Evolutionary conservation across 2,797 vertebrate genomes (phyloP).

Genomic region (Mus caroli): DNA sequence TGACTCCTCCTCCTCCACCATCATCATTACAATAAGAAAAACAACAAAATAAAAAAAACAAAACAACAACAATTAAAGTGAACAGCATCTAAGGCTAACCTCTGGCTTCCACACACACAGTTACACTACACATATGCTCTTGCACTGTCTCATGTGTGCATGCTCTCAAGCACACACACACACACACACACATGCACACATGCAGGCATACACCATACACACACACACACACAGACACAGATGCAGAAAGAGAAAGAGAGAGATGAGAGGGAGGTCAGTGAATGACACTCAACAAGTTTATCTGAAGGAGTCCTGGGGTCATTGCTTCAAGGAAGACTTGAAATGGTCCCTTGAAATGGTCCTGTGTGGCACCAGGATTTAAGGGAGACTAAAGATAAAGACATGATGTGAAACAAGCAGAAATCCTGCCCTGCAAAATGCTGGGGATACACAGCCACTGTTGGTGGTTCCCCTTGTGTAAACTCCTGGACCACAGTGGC

Average conservation of each 20-base stretch:
- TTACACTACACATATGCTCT: background rate
- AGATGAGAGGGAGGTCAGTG: background rate
- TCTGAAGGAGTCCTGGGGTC: background rate
- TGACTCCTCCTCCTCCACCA: too few relatives aligned
- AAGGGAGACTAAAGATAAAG: background rate
- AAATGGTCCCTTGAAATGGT: background rate
- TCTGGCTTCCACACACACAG: background rate
- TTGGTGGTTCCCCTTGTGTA: background rate
- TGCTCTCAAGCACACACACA: background rate
- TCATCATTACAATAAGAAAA: background rate
- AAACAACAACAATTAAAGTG: background rate
- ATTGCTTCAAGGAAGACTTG: background rate
- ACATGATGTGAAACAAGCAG: background rate
- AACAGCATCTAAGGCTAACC: background rate
- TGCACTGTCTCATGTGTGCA: background rate
- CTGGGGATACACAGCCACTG: background rate
- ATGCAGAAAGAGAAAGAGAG: background rate
- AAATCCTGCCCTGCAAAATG: accelerated
- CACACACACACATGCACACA: too few relatives aligned
- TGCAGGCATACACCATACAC: background rate
- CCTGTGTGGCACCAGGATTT: background rate
- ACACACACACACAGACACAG: background rate
- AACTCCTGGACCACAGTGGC: background rate
- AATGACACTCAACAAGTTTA: background rate
- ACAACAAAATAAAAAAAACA: background rate